A percentile compares a stretch with the other conserved stretches of the same genome.
These are phyloP conservation scores for Eciton burchellii DNA, from an alignment of 1,140 invertebrate species.

Conservation along the genomic window DNA sequence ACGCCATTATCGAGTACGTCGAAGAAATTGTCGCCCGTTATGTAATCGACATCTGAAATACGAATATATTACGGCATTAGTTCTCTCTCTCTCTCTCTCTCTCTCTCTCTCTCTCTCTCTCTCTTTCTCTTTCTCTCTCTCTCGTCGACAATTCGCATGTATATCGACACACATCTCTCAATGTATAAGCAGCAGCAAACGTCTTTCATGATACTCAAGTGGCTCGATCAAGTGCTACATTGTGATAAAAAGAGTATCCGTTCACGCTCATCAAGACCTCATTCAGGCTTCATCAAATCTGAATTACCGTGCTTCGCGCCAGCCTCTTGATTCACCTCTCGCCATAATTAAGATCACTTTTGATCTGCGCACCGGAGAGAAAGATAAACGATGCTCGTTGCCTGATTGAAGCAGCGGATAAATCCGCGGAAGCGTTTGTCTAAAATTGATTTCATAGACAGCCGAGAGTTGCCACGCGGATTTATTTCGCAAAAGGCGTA, in stretches of 20 bases:
- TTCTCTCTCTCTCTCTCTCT: too few relatives aligned
- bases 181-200: background rate
- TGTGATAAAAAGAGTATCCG: constrained; percentile 25
- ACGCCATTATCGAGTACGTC: constrained; percentile 93
- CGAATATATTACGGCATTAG: constrained; percentile 34
- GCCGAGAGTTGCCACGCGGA: background rate
- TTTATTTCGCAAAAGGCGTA: constrained; percentile 4
- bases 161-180: background rate
- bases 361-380: background rate
- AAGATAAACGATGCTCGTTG: background rate
- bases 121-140: too few relatives aligned
- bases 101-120: too few relatives aligned
- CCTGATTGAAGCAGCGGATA: background rate
- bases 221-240: constrained; percentile 47
- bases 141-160: too few relatives aligned
- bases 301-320: background rate
- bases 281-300: constrained; percentile 4
- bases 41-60: constrained; percentile 89
- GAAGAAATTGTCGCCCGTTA: constrained; percentile 92
- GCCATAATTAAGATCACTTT: background rate
- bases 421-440: background rate
- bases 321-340: background rate
- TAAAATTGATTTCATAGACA: background rate
- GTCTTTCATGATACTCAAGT: constrained; percentile 50
- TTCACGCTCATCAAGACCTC: background rate